Percentiles rank a stretch among this genome's conserved stretches.
Conservation (phyloP, 2,888 invertebrate species). For the Patella caerulea region DNA sequence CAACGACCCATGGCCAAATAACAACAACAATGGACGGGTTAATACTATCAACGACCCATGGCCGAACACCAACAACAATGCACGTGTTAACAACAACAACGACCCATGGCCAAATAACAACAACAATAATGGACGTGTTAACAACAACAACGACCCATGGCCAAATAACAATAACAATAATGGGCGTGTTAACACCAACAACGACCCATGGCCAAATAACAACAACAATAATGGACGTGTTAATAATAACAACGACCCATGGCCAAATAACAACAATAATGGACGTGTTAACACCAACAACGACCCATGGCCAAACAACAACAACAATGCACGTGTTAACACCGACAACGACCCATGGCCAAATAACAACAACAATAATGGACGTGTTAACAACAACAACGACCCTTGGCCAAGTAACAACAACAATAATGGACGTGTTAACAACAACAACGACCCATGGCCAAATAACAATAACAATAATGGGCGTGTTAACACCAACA, state of each 20-base stretch:
- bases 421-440: neutral
- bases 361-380: neutral
- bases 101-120: neutral
- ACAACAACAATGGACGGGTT: neutral
- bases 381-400: neutral
- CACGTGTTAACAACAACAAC: no score
- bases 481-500: neutral
- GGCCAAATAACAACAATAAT: neutral
- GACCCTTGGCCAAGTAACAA: neutral
- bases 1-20: slow-evolving; percentile 2
- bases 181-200: neutral
- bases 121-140: neutral
- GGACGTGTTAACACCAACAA: neutral
- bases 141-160: neutral
- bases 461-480: neutral
- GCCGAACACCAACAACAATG: neutral
- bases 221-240: neutral
- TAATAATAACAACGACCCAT: neutral
- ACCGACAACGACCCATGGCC: neutral
- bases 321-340: neutral
- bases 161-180: neutral
- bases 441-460: neutral
- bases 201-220: neutral
- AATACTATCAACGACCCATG: neutral
- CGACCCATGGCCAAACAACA: neutral